A percentile compares a stretch with the other conserved stretches of the same genome.
Evolutionary conservation across 2,888 invertebrate genomes (phyloP).

Genomic region (Bombyx huttoni): DNA sequence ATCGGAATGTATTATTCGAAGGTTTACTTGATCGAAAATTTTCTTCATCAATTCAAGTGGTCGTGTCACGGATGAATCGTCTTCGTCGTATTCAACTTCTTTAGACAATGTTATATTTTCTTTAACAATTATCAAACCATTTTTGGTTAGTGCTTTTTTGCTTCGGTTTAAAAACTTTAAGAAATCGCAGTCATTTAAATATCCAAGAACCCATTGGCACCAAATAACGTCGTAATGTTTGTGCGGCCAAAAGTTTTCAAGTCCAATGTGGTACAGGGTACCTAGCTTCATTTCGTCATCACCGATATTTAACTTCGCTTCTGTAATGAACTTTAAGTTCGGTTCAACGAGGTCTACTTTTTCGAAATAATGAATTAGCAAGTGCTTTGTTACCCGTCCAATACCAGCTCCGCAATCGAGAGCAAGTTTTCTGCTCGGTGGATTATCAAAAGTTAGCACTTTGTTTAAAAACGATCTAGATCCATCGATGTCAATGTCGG

Average conservation of each 20-base stretch:
- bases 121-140: constrained; percentile 46
- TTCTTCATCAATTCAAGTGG: constrained; percentile 75
- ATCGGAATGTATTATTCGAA: constrained; percentile 77
- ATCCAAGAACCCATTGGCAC: constrained; percentile 96
- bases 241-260: constrained; percentile 89
- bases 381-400: constrained; percentile 89
- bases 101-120: constrained; percentile 84
- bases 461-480: constrained; percentile 83
- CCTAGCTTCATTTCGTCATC: constrained; percentile 73
- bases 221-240: constrained; percentile 92
- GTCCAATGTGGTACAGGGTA: constrained; percentile 76
- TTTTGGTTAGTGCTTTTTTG: constrained; percentile 43
- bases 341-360: constrained; percentile 94
- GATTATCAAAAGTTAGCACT: constrained; percentile 42
- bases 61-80: constrained; percentile 92
- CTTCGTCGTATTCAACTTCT: constrained; percentile 79
- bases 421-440: constrained; percentile 75
- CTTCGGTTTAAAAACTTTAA: constrained; percentile 79
- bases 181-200: constrained; percentile 88
- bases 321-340: constrained; percentile 84
- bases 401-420: constrained; percentile 98
- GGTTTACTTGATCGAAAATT: constrained; percentile 79
- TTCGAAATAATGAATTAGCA: constrained; percentile 85
- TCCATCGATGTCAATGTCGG: constrained; percentile 87
- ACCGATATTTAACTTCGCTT: constrained; percentile 71